Evolutionary conservation across 2,888 invertebrate species (phyloP), one percentile per base, ranked within the genome.

Genomic region (Trachelus stipa): DNA sequence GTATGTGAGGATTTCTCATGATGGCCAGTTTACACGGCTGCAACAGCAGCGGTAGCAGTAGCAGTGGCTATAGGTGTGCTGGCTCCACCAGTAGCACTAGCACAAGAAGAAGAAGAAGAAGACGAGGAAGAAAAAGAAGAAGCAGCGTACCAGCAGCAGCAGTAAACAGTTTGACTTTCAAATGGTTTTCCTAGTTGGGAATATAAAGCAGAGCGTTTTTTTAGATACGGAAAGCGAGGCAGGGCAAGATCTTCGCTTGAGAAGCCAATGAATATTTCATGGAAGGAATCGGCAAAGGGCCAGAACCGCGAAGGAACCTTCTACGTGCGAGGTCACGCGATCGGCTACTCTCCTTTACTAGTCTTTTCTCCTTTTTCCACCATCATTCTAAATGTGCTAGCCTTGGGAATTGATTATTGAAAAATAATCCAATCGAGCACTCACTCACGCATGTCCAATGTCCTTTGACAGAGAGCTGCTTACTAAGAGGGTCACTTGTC

Each of bases 131-230:
- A 15, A 30, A 31, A 79, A 77, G 74, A 76, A 74, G 37, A 75
- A 73, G 75, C 68, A 69, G 37, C 69, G 74, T 83, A 80, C 83
- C 80, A 75, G 77, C 81, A 81, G 79, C 76, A 81, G 81, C 79
- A 76, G 80, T 83, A 84, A 85, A 85, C 83, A 85, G 85, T 86
- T 86, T 86, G 86, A 86, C 86, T 86, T 86, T 85, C 83, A 86
- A 86, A 86, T 86, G 82, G 81, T 80, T 80, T 74, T 73, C 78
- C 79, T 80, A 81, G 80, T 79, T 78, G 81, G 75, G 86, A 86
- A 86, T 86, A 86, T 86, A 85, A 85, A 86, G 83, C 81, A 83
- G 84, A 76, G 81, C 80, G 33, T 71, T 71, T 84, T 82, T 84
- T 85, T 85, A 79, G 80, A 80, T 83, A 80, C 76, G 79, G 75